phyloP scores from a whole-genome alignment of 2,113 vertebrate species.

The Falco punctatus region DNA sequence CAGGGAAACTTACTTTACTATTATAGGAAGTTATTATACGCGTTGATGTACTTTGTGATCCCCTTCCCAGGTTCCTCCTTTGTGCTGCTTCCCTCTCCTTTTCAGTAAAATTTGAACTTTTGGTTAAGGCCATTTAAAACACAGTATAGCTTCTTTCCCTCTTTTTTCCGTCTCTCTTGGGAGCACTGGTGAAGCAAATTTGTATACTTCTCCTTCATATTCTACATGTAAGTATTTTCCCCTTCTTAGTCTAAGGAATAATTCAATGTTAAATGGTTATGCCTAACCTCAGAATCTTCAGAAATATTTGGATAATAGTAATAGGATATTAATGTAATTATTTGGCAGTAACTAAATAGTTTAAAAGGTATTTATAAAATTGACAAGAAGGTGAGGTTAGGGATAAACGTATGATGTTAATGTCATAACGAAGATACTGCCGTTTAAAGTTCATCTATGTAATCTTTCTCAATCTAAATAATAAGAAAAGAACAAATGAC shows the following conservation, averaged over 20 bases:
- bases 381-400: background rate
- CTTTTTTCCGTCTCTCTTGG: background rate
- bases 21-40: background rate
- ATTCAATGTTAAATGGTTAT: background rate
- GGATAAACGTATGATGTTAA: background rate
- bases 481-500: background rate
- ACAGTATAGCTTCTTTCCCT: background rate
- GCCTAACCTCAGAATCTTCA: background rate
- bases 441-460: background rate
- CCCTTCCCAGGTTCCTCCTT: background rate
- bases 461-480: background rate
- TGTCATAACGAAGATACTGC: background rate
- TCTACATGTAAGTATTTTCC: background rate
- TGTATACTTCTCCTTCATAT: background rate
- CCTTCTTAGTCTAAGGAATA: background rate
- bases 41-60: background rate
- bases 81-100: background rate
- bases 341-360: background rate
- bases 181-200: background rate
- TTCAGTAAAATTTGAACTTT: background rate
- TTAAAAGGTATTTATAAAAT: background rate
- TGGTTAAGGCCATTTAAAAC: background rate
- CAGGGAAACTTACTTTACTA: background rate
- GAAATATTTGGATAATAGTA: background rate
- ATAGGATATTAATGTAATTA: background rate